Base-by-base conservation (phyloP, 2,797 vertebrate genomes). In the Perodicticus potto region DNA sequence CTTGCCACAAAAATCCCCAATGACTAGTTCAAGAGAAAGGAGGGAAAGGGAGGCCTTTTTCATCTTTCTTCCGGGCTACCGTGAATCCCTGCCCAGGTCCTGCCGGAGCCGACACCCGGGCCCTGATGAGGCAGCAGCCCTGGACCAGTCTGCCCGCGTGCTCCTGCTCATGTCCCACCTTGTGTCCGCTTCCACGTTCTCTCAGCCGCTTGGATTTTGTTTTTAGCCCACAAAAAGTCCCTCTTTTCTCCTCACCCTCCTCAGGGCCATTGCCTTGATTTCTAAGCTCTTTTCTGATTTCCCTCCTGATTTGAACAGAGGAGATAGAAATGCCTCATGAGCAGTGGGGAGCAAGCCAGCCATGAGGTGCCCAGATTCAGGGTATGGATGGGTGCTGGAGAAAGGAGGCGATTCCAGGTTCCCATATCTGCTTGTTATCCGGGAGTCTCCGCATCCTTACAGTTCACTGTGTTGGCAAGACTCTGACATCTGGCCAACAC, bases 381-480 rank as follows among this genome's bases (percentile, higher is more conserved):
- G 20, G 2, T 3, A 4, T 11, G 22, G 13, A 1, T 19, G 73
- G 9, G 29, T 25, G 27, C 57, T 61, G 22, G 34, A 65, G 67
- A 19, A n/a, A 5, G 25, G 37, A 13, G 32, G 1, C 2, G 14
- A 22, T 19, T 37, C n/a, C 20, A 2, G 0, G 16, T 23, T 40
- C 20, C 3, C 0, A 13, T 17, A 4, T 72, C 74, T 11, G 5
- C 5, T 11, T 12, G 34, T 11, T 14, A 3, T 27, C 59, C 43
- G 32, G 12, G 55, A 59, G 13, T 6, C 4, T 19, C 40, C 89
- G 16, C 22, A 22, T 61, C 69, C 27, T n/a, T 19, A 29, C 2
- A 0, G 23, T 14, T 43, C 19, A 3, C 10, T 9, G 0, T 17
- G 1, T 25, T 19, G 1, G 0, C 23, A 25, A 22, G 40, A 63